Percentiles rank a stretch among this genome's conserved stretches.
Conservation (phyloP, 2,113 vertebrate genomes). For the Oryzias curvinotus region DNA sequence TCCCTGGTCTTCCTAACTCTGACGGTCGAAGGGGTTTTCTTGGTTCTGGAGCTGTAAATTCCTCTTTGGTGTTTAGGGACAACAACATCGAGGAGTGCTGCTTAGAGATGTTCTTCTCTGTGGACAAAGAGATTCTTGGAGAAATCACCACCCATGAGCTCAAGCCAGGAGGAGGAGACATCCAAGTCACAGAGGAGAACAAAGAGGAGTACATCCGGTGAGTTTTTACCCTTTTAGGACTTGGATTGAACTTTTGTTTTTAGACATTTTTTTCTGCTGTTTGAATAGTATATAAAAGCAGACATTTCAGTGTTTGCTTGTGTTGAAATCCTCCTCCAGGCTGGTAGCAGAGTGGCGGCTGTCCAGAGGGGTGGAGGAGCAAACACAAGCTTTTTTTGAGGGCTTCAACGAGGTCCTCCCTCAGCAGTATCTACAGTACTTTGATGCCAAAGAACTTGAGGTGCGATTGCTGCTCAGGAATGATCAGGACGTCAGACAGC, state of each 20-base stretch:
- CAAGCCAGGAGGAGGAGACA: constrained; percentile 90
- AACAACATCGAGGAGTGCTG: constrained; percentile 92
- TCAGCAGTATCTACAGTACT: constrained; percentile 97
- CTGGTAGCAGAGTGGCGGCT: constrained; percentile 96
- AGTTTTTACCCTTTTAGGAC: not conserved
- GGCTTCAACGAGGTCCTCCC: constrained; percentile 98
- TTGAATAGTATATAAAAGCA: too few relatives aligned
- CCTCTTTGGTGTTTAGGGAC: constrained; percentile 43
- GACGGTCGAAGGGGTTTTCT: too few relatives aligned
- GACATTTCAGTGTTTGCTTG: not conserved
- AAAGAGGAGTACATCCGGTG: constrained; percentile 98
- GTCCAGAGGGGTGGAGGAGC: constrained; percentile 95
- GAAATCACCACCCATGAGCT: constrained; percentile 96
- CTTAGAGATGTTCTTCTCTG: constrained; percentile 98
- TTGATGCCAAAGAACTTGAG: constrained; percentile 98
- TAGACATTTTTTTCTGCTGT: not conserved
- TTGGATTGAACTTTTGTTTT: not conserved
- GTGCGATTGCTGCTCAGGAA: constrained; percentile 61
- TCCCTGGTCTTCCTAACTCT: too few relatives aligned
- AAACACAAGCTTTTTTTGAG: constrained; percentile 97
- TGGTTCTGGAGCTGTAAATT: not conserved
- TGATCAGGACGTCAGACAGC: not conserved
- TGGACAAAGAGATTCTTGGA: constrained; percentile 97
- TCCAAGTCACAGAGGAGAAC: constrained; percentile 96
- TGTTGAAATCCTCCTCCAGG: constrained; percentile 63